phyloP scores from a whole-genome alignment of 2,113 vertebrate species.

The Laticauda colubrina region DNA sequence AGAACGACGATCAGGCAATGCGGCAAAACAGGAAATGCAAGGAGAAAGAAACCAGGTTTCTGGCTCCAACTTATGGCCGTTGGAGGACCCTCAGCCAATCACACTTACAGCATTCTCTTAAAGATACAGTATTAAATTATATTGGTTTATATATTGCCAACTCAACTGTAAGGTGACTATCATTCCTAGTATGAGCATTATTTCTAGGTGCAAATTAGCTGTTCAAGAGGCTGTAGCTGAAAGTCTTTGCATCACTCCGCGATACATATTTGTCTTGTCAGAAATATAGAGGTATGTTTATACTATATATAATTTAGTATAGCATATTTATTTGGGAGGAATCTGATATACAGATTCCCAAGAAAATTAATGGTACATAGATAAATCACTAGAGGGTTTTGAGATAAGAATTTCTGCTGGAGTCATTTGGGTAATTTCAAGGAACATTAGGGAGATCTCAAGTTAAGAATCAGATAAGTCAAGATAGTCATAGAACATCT shows the following conservation, averaged over 20 bases:
- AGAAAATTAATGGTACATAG: too few species aligned
- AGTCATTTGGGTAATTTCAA: not conserved
- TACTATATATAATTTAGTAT: not conserved
- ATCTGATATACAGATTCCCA: not conserved
- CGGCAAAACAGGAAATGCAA: too few species aligned
- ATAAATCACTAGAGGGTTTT: not conserved
- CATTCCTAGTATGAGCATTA: too few species aligned
- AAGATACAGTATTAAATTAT: too few species aligned
- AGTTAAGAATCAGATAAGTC: not conserved
- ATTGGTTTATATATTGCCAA: too few species aligned
- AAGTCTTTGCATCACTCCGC: not conserved
- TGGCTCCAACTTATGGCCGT: too few species aligned
- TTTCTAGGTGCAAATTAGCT: not conserved
- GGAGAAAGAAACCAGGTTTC: too few species aligned
- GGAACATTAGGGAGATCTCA: not conserved
- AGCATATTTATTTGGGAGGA: not conserved
- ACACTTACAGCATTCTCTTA: too few species aligned
- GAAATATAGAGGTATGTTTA: not conserved
- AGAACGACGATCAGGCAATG: too few species aligned
- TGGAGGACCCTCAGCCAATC: too few species aligned
- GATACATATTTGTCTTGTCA: not conserved
- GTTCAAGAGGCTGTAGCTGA: not conserved
- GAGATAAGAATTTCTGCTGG: not conserved
- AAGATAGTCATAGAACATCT: not conserved
- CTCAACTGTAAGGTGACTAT: too few species aligned